A percentile compares a stretch with the other conserved stretches of the same genome.
These are phyloP conservation scores for Scolopax bukidnonensis DNA, from an alignment of 2,797 vertebrate species.

Conservation along the genomic window DNA sequence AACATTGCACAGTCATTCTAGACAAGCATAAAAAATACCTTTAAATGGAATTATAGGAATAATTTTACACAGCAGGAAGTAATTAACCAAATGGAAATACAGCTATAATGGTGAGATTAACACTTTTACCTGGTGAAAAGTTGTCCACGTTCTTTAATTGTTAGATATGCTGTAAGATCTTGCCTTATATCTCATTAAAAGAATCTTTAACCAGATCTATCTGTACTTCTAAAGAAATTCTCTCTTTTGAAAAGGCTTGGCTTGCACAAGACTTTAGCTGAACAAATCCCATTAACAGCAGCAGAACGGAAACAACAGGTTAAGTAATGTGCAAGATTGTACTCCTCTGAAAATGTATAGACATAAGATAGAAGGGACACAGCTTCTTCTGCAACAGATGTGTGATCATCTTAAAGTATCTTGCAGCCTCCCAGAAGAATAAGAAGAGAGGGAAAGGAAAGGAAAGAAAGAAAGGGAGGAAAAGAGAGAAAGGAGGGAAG, in stretches of 20 bases:
- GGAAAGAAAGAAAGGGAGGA: neutral
- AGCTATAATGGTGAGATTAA: conserved; percentile 19
- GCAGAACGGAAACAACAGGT: neutral
- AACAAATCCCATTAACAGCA: conserved; percentile 51
- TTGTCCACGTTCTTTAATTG: conserved; percentile 27
- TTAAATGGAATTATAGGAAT: conserved; percentile 42
- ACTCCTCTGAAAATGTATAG: neutral
- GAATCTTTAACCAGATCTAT: conserved; percentile 28
- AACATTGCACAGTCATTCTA: neutral
- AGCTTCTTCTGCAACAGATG: neutral
- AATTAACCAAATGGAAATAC: conserved; percentile 50
- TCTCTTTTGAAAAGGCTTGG: conserved; percentile 38
- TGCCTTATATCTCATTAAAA: conserved; percentile 44
- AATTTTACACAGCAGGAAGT: conserved; percentile 47
- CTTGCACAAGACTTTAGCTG: conserved; percentile 4
- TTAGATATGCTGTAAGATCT: conserved; percentile 25
- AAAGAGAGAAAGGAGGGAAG: neutral
- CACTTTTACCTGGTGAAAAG: conserved; percentile 25
- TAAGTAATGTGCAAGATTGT: neutral
- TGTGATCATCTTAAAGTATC: neutral
- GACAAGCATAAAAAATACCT: conserved; percentile 16
- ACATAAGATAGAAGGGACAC: neutral
- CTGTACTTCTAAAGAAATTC: conserved; percentile 41
- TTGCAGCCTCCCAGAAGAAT: neutral
- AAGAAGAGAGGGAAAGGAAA: neutral